Evolutionary conservation across 2,113 vertebrate species (phyloP).

Genomic region (Mellivora capensis): DNA sequence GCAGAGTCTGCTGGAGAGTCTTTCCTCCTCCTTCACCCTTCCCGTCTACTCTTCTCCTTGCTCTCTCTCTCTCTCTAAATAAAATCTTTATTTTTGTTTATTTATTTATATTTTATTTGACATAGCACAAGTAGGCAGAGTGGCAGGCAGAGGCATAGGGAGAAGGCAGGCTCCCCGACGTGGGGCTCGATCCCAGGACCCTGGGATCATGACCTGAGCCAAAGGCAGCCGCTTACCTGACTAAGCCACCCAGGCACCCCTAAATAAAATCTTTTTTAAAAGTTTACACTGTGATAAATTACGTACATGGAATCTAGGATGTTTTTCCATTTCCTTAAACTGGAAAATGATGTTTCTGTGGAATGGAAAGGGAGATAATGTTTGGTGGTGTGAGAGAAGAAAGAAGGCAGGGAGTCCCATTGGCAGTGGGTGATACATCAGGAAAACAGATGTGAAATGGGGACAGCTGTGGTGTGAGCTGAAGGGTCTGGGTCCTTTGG

Average conservation of each 20-base stretch:
- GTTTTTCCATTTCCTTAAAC: not conserved
- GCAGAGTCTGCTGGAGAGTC: not conserved
- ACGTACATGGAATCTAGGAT: not conserved
- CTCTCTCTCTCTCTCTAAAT: not conserved
- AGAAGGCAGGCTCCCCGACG: too few species aligned
- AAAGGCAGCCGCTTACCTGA: too few species aligned
- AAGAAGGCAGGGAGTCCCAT: not conserved
- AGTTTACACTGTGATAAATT: not conserved
- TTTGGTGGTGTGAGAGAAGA: not conserved
- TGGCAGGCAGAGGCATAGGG: too few species aligned
- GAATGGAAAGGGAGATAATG: not conserved
- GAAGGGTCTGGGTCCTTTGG: not conserved
- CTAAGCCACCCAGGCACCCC: too few species aligned
- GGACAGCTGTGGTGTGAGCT: not conserved
- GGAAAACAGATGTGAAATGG: not conserved
- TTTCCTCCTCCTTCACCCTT: not conserved
- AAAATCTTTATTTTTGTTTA: too few species aligned
- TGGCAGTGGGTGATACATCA: not conserved
- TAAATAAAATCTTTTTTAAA: not conserved
- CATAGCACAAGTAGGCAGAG: too few species aligned
- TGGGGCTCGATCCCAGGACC: too few species aligned
- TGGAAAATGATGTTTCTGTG: not conserved
- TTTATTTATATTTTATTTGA: too few species aligned
- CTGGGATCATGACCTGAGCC: too few species aligned
- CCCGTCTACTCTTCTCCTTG: not conserved